Evolutionary conservation across 2,113 vertebrate species (phyloP), one percentile per base, ranked within the genome.

Genomic region (Cathartes aura): DNA sequence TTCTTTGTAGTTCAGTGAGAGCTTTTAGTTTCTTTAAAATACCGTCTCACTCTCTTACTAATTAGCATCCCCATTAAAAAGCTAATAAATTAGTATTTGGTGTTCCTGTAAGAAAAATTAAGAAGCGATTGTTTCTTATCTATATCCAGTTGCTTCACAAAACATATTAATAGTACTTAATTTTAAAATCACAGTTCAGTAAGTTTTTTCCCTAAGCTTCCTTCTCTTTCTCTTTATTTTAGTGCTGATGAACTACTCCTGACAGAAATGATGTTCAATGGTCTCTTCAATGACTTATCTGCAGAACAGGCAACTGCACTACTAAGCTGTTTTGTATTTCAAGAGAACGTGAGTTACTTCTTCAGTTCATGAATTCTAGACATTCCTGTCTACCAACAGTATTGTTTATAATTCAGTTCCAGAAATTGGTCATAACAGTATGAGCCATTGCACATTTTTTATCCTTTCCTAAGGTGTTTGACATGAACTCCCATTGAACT

Each of bases 201-300:
- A 59, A 24, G 34, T 75, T 12, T 84, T 83, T 48, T 34, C 59
- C 21, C 55, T 91, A 53, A 85, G 5, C 9, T 55, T 95, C 13
- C 15, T 52, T 79, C 8, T 93, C 27, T 63, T 45, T 94, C 24
- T 60, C 36, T 90, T 64, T 60, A 30, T 56, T 71, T 92, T 94
- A 99, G 99, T 96, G 99, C 98, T 8, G 99, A 99, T 67, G 99
- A 99, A 90, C 98, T 99, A 14, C 98, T 99, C 40, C 98, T 99
- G 89, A 99, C 99, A 3, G 99, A 99, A 98, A 99, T 99, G 99
- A 98, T 99, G 94, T 99, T 99, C 97, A 99, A 99, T 64, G 99
- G 99, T 2, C 99, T 99, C 72, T 99, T 99, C 98, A 99, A 99
- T 82, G 99, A 99, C 74, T 98, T 99, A 87, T 98, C 99, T 36